These are phyloP conservation scores for Wiebesia pumilae DNA, from an alignment of 1,140 invertebrate genomes.

Conservation along the genomic window DNA sequence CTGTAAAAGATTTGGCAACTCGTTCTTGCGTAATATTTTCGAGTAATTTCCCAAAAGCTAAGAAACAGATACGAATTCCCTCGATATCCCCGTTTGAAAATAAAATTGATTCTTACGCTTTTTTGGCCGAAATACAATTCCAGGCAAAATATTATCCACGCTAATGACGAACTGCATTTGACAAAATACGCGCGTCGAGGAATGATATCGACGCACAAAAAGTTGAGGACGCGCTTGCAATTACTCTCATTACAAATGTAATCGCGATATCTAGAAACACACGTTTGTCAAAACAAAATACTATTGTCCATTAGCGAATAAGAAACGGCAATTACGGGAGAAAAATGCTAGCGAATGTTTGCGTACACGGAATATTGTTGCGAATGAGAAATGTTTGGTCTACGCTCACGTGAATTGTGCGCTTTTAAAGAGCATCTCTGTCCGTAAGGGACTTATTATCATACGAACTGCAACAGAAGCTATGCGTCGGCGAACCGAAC, in stretches of 20 bases:
- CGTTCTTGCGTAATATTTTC: background rate
- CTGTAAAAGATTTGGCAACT: background rate
- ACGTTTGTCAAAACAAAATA: background rate
- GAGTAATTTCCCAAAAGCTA: background rate
- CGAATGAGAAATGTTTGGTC: background rate
- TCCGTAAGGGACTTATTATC: slow-evolving; percentile 2
- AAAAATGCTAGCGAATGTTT: background rate
- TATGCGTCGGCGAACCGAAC: background rate
- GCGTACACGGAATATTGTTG: background rate
- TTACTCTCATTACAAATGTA: background rate
- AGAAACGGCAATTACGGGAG: background rate
- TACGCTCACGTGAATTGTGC: slow-evolving; percentile 1
- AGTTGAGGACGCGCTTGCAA: background rate
- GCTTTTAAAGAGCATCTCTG: background rate
- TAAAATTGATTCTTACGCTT: background rate
- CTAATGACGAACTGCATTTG: background rate
- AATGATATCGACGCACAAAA: background rate
- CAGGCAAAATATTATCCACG: background rate
- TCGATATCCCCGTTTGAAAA: background rate
- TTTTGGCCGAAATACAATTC: background rate
- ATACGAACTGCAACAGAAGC: background rate
- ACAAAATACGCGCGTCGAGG: background rate
- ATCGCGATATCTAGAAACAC: background rate
- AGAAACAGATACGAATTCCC: background rate
- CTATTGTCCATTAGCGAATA: background rate